Base-by-base conservation (phyloP, 2,888 invertebrate species). In the Noctua fimbriata region DNA sequence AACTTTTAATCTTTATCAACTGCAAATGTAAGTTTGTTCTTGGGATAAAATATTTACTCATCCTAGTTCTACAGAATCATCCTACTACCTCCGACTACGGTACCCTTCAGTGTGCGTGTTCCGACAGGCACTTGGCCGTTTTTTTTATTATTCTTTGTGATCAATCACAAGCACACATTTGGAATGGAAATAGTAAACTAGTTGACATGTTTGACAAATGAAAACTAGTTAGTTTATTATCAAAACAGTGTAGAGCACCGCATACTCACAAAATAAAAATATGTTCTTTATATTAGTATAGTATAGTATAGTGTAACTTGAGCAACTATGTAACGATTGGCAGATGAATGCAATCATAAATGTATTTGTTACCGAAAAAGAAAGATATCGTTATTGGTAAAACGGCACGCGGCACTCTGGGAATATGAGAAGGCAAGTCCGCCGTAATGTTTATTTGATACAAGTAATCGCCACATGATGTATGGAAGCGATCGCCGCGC, bases 391-490 rank as follows among this genome's bases (percentile, higher is more conserved):
- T 92, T 94, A 95, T 95, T 94, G 93, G 91, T 87, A 86, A 91
- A 93, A 90, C 91, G 93, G 90, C 93, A 92, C 90, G 91, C 91
- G 93, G 91, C 92, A 90, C 92, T 91, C 90, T 82, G 85, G 93
- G 93, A 92, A 93, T 93, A 93, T 93, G 94, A 92, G 93, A 94
- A 90, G 93, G 92, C 93, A 91, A 93, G 93, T 94, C 93, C 92
- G 89, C 89, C 92, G 93, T 95, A 96, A 96, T 96, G 95, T 95
- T 95, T 96, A 95, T 96, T 96, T 96, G 95, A 96, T 96, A 95
- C 95, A 93, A 94, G 95, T 95, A 96, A 96, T 96, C 95, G 94
- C 92, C 93, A 92, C 94, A 94, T 96, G 96, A 96, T 96, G 95
- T 95, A 96, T 96, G 95, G 93, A 93, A 89, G 90, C 92, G 83